A percentile compares a stretch with the other conserved stretches of the same genome.
These are phyloP conservation scores for Bombyx huttoni DNA, from an alignment of 2,888 invertebrate species.

Conservation along the genomic window DNA sequence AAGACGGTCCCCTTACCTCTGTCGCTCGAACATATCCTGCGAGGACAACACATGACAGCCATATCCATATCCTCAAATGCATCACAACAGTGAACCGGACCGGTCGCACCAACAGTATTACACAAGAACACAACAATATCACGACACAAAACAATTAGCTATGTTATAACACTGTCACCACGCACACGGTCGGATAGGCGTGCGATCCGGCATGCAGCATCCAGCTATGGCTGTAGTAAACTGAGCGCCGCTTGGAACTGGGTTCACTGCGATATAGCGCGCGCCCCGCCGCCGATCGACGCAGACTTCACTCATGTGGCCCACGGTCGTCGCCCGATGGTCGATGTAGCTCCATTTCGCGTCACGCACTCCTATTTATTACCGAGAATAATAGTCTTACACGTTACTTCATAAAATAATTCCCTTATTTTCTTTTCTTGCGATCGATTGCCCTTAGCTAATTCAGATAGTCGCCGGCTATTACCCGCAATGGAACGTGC, in stretches of 20 bases:
- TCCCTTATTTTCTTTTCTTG: constrained; percentile 16
- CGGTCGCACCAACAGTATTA: constrained; percentile 47
- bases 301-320: constrained; percentile 46
- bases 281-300: constrained; percentile 33
- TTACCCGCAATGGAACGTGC: constrained; percentile 18
- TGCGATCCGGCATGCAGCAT: constrained; percentile 51
- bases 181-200: constrained; percentile 52
- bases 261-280: constrained; percentile 44
- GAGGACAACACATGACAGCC: constrained; percentile 81
- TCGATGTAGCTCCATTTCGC: constrained; percentile 57
- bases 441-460: constrained; percentile 10
- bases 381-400: constrained; percentile 22
- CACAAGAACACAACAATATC: constrained; percentile 57
- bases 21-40: constrained; percentile 81
- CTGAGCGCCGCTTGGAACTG: constrained; percentile 57
- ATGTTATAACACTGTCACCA: constrained; percentile 66
- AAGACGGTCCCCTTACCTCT: constrained; percentile 78
- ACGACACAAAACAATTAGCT: constrained; percentile 63
- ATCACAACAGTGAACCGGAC: constrained; percentile 73
- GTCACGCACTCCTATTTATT: constrained; percentile 60
- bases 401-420: constrained; percentile 21
- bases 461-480: not conserved
- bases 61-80: constrained; percentile 83
- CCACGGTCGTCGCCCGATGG: constrained; percentile 49
- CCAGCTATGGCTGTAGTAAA: constrained; percentile 52